Base-by-base conservation (phyloP, 2,113 vertebrate genomes). In the Epinephelus cyanopodus region DNA sequence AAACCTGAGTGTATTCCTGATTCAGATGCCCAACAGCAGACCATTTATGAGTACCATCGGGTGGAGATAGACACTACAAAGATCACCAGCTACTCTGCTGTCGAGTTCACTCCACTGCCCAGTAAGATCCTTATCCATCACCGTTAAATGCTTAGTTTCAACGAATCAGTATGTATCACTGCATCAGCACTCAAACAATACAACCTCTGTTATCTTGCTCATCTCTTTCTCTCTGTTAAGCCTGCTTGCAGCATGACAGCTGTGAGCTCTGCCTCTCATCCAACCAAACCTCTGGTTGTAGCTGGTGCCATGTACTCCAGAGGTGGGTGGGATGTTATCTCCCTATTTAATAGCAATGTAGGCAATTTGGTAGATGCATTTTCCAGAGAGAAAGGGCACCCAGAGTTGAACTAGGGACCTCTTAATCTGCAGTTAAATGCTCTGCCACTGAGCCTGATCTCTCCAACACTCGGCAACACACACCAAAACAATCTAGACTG, bases 231-330 rank as follows among this genome's bases (percentile, higher is more conserved):
- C 25, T 66, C 45, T 18, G 13, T 54, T 54, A 80, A 99, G 98
- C 97, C 50, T 99, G 98, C 70, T 95, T 99, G 23, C 96, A 97
- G 84, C 96, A 97, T 18, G 93, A 76, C 84, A 97, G 90, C 93
- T 99, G 98, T 5, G 96, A 98, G 0, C 74, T 82, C 47, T 99
- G 98, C 2, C 58, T 96, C 81, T 93, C 94, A 81, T 96, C 96
- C 0, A 95, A 95, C 82, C 88, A 96, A 77, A 96, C 95, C 71
- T 96, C 96, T 90, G 97, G 96, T 83, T 99, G 98, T 85, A 97
- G 94, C 88, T 99, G 98, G 98, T 99, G 98, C 62, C 95, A 98
- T 1, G 96, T 97, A 83, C 95, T 99, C 72, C 97, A 98, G 91
- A 98, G 98, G 98, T 99, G 89, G 81, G 86, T 57, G 1, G 13